Percentiles rank a stretch among this genome's conserved stretches.
These are phyloP conservation scores for Acrobasis repandana DNA, from an alignment of 2,888 invertebrate genomes.

Conservation along the genomic window DNA sequence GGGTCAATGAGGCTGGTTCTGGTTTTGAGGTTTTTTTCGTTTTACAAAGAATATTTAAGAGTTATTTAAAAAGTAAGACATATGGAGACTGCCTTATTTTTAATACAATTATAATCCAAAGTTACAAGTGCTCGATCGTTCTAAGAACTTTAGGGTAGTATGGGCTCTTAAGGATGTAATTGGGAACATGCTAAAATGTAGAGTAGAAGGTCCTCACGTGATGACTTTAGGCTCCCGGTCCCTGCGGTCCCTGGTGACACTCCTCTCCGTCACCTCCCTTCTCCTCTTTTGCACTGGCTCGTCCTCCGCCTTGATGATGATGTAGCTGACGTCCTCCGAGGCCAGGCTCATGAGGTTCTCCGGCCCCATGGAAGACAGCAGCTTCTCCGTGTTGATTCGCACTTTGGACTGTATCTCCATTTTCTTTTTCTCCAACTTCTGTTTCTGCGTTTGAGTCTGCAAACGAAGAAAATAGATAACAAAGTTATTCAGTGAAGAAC, in stretches of 20 bases:
- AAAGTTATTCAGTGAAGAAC: no score
- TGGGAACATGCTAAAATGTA: no score
- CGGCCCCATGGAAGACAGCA: constrained; percentile 51
- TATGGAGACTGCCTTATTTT: no score
- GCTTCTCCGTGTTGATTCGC: constrained; percentile 41
- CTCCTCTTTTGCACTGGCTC: constrained; percentile 31
- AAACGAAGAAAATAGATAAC: background rate
- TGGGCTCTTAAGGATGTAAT: no score
- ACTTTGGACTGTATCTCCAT: constrained; percentile 26
- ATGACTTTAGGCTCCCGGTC: constrained; percentile 23
- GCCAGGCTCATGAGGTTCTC: constrained; percentile 51
- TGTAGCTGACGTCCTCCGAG: constrained; percentile 67
- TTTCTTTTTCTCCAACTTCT: constrained; percentile 20
- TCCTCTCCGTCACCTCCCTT: constrained; percentile 27
- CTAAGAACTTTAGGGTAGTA: no score
- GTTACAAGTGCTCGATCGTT: no score
- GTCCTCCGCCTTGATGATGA: constrained; percentile 61
- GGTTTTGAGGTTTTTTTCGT: no score
- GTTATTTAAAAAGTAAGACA: no score
- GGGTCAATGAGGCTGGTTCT: no score
- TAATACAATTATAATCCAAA: no score
- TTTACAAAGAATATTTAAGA: no score
- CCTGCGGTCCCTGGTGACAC: constrained; percentile 38
- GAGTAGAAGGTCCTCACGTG: constrained; percentile 27
- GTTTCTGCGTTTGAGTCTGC: constrained; percentile 18